Conservation (phyloP, 2,888 invertebrate species). For the Sussaba pulchella region DNA sequence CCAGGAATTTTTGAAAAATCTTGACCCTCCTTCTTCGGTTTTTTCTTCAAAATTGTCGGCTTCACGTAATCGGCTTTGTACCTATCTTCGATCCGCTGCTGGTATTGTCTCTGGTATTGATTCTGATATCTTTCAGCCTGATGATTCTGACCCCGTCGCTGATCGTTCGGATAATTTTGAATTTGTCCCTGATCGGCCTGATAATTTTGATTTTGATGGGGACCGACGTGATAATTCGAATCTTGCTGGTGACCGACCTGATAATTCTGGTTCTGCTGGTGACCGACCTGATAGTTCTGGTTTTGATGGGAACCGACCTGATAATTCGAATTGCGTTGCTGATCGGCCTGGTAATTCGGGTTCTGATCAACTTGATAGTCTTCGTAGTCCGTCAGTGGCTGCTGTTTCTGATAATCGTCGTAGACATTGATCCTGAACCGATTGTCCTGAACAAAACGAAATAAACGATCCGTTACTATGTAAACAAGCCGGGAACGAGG, state of each 20-base stretch:
- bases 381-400: conserved; percentile 25
- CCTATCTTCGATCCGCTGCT: conserved; percentile 58
- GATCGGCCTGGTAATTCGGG: conserved; percentile 34
- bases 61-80: conserved; percentile 74
- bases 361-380: conserved; percentile 34
- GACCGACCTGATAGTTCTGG: conserved; percentile 34
- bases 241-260: neutral
- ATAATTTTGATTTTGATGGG: conserved; percentile 22
- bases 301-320: neutral
- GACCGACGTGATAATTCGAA: neutral
- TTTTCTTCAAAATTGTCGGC: conserved; percentile 75
- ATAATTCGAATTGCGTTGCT: conserved; percentile 30
- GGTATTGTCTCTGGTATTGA: conserved; percentile 17
- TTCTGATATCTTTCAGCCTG: conserved; percentile 25
- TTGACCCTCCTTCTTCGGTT: conserved; percentile 87
- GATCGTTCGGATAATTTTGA: neutral
- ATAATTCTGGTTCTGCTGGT: conserved; percentile 22
- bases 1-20: conserved; percentile 93
- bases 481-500: conserved; percentile 3
- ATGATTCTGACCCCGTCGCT: conserved; percentile 2
- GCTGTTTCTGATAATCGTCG: conserved; percentile 61
- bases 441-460: conserved; percentile 61
- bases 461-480: conserved; percentile 6
- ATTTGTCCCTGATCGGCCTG: neutral
- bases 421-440: conserved; percentile 67